Percentiles rank a stretch among this genome's conserved stretches.
Evolutionary conservation across 2,888 invertebrate genomes (phyloP).

Genomic region (Camponotus fellah): DNA sequence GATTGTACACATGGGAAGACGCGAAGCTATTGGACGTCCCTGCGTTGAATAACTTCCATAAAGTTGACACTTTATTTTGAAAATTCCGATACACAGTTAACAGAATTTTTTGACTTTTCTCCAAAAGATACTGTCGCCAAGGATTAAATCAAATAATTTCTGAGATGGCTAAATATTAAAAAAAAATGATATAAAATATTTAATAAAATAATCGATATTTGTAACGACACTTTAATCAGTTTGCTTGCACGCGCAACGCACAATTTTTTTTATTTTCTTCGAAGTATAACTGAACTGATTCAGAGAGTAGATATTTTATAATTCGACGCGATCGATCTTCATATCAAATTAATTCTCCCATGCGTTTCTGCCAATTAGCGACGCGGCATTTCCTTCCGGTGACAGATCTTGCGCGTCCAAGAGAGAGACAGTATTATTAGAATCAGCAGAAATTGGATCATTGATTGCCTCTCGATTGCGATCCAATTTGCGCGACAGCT

Average conservation of each 20-base stretch:
- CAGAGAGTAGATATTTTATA: background rate
- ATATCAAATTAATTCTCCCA: constrained; percentile 23
- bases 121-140: background rate
- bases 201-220: background rate
- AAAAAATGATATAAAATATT: background rate
- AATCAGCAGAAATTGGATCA: constrained; percentile 21
- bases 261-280: constrained; percentile 12
- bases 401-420: constrained; percentile 9
- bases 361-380: constrained; percentile 39
- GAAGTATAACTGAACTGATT: background rate
- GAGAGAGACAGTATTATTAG: constrained; percentile 23
- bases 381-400: background rate
- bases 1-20: constrained; percentile 17
- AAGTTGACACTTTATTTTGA: background rate
- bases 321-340: background rate
- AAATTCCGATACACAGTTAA: background rate
- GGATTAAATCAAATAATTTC: background rate
- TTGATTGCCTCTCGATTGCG: constrained; percentile 25
- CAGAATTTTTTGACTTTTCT: background rate
- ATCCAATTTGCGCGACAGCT: constrained; percentile 41
- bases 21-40: background rate
- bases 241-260: background rate
- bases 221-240: background rate
- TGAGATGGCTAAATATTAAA: background rate
- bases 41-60: background rate